Conservation (phyloP, 2,797 vertebrate species). For the Sebastes hubbsi region DNA sequence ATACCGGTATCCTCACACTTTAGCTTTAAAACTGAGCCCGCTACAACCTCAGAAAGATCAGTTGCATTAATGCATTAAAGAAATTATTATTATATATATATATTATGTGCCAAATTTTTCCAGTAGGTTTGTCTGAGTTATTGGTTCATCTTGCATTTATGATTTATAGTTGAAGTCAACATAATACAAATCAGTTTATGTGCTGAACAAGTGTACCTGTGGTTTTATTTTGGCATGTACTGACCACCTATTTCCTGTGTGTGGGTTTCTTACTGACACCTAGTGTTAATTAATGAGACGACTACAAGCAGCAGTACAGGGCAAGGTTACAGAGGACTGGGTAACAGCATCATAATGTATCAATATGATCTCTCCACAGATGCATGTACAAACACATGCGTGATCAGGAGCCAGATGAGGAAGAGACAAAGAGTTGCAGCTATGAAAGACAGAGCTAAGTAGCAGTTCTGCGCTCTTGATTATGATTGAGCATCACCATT, state of each 20-base stretch:
- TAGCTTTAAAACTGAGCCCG: too few species aligned
- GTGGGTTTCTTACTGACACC: slow-evolving; percentile 77
- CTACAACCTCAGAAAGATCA: too few species aligned
- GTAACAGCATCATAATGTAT: neutral
- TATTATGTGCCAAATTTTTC: neutral
- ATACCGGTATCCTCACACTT: too few species aligned
- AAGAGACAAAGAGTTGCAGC: neutral
- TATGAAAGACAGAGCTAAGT: neutral
- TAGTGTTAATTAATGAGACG: slow-evolving; percentile 80
- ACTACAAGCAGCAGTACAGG: neutral
- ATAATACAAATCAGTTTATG: neutral
- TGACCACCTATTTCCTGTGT: slow-evolving; percentile 34
- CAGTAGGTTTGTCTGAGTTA: neutral
- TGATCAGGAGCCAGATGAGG: neutral
- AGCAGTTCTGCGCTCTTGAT: neutral
- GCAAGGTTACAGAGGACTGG: neutral
- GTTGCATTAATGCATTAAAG: too few species aligned
- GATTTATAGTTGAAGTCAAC: neutral
- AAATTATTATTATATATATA: too few species aligned
- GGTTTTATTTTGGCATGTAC: slow-evolving; percentile 5
- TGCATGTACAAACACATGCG: neutral
- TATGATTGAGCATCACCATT: neutral
- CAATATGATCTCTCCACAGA: neutral
- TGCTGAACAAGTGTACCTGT: neutral
- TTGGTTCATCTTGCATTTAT: neutral